Percentiles rank a stretch among this genome's conserved stretches.
Conservation (phyloP, 2,113 vertebrate genomes). For the Leptobrachium ailaonicum region DNA sequence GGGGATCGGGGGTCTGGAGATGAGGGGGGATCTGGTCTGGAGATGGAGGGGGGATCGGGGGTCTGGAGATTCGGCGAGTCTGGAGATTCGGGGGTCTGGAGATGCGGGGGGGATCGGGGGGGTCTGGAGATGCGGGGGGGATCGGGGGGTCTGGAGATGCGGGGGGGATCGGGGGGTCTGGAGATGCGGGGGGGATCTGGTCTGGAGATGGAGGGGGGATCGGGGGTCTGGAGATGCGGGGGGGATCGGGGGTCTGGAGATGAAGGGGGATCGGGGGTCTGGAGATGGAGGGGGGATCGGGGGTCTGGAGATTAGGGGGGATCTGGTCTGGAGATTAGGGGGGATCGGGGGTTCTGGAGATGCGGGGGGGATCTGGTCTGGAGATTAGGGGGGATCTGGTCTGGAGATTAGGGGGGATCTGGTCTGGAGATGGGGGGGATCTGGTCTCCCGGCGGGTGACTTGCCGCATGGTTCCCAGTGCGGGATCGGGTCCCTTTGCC, state of each 20-base stretch:
- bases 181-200: constrained; percentile 50
- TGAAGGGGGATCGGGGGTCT: background rate
- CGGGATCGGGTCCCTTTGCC: too few relatives aligned
- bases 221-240: background rate
- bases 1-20: too few relatives aligned
- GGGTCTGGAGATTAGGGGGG: too few relatives aligned
- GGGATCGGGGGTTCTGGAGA: background rate
- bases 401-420: constrained; percentile 5
- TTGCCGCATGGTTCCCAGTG: too few relatives aligned
- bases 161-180: background rate
- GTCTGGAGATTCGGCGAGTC: background rate
- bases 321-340: constrained; percentile 4
- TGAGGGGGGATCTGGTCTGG: too few relatives aligned
- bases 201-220: background rate
- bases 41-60: background rate
- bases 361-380: constrained; percentile 7
- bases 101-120: too few relatives aligned
- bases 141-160: constrained; percentile 4
- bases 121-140: constrained; percentile 46
- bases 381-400: constrained; percentile 13
- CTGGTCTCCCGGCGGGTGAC: too few relatives aligned
- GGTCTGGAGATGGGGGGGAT: background rate
- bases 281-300: background rate
- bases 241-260: background rate
- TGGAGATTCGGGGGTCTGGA: too few relatives aligned